A percentile compares a stretch with the other conserved stretches of the same genome.
These are phyloP conservation scores for Meloidogyne floridensis DNA, from an alignment of 1,140 invertebrate species.

Conservation along the genomic window DNA sequence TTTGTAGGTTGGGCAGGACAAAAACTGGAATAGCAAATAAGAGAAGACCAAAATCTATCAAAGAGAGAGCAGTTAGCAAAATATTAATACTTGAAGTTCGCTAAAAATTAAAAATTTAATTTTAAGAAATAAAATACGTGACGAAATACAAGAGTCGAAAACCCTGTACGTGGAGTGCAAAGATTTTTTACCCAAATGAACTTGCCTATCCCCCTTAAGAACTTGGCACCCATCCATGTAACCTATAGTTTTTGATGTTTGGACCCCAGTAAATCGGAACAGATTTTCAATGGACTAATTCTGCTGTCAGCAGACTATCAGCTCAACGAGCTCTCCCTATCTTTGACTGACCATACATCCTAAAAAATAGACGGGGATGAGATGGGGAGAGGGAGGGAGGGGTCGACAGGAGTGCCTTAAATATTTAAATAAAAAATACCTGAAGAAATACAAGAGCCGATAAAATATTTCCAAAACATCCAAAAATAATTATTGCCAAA, in stretches of 20 bases:
- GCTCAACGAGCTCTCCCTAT: too few relatives aligned
- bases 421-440: neutral
- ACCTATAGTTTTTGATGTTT: too few relatives aligned
- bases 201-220: too few relatives aligned
- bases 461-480: conserved; percentile 30
- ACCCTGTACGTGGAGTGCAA: neutral
- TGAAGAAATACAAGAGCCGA: conserved; percentile 24
- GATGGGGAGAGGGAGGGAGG: too few relatives aligned
- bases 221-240: too few relatives aligned
- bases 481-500: conserved; percentile 32
- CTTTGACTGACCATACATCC: too few relatives aligned
- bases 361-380: too few relatives aligned
- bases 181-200: too few relatives aligned
- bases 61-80: conserved; percentile 48
- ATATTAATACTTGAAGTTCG: conserved; percentile 50
- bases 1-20: conserved; percentile 52
- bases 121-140: conserved; percentile 4
- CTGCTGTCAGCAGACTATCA: too few relatives aligned
- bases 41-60: conserved; percentile 54
- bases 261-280: too few relatives aligned
- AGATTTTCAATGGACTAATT: too few relatives aligned
- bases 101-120: neutral
- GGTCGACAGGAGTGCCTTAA: too few relatives aligned
- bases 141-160: conserved; percentile 24
- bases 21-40: conserved; percentile 57